Base-by-base conservation (phyloP, 2,797 vertebrate genomes). In the Selene dorsalis region DNA sequence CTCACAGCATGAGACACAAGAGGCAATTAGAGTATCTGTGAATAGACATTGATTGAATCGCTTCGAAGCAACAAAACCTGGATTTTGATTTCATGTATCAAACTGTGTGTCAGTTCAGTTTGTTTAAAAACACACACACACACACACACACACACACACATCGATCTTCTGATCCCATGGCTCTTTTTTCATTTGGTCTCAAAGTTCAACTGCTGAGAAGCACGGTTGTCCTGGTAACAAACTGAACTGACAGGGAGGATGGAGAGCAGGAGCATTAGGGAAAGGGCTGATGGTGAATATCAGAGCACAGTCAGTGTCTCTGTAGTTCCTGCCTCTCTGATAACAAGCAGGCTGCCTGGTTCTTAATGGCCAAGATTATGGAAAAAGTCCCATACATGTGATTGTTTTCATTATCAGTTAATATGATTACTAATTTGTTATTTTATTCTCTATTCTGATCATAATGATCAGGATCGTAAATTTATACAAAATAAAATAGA, bases 161-260 rank as follows among this genome's bases (percentile, higher is more conserved):
- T 92, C 80, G 91, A 94, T 90, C 77, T 0, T 48, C 22, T 3
- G 8, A 69, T 88, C 28, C 32, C 26, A 24, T 43, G 48, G 57
- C 17, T 84, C 53, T 50, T 52, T 66, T 47, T 84, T 73, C 72
- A 84, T 90, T 91, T 89, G 83, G 83, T 93, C 76, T 93, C 93
- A 94, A 94, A 95, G 94, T 93, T 91, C 93, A 93, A 52, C 72
- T 89, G 81, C 70, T 76, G 78, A 83, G 77, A 85, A 73, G 52
- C 55, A 9, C 16, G 38, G 92, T 89, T 87, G 87, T 81, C 86
- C 7, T 87, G 86, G 90, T 69, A 87, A 93, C 90, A 71, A 82
- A 77, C 55, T 55, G 61, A 86, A 53, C 50, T 0, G 2, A 57
- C 45, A 28, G 32, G 18, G 47, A 39, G 52, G 56, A 75, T 52